Evolutionary conservation across 2,888 invertebrate species (phyloP).

Genomic region (Drosophila cracens): DNA sequence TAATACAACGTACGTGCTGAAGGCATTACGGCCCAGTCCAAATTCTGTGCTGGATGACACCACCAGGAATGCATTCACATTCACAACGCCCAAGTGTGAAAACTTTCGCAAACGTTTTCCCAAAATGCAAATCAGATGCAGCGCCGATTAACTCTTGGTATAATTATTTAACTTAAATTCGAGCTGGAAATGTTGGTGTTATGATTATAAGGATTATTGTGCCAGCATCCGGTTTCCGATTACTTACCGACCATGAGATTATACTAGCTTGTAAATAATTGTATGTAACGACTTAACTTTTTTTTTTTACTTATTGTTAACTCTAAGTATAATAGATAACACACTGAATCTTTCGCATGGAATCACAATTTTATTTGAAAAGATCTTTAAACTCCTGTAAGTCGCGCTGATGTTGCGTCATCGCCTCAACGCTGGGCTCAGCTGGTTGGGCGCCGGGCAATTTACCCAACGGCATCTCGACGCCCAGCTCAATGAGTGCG

Average conservation of each 20-base stretch:
- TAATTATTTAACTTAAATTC: conserved; percentile 4
- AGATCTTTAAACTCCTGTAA: conserved; percentile 78
- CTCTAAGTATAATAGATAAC: conserved; percentile 46
- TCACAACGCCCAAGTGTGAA: conserved; percentile 84
- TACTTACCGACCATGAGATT: conserved; percentile 61
- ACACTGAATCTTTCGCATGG: conserved; percentile 33
- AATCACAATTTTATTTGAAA: conserved; percentile 70
- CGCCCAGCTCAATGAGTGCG: conserved; percentile 89
- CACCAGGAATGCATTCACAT: conserved; percentile 65
- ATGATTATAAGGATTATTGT: neutral
- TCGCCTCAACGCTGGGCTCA: neutral
- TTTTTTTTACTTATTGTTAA: conserved; percentile 61
- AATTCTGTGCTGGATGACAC: conserved; percentile 56
- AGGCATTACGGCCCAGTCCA: conserved; percentile 62
- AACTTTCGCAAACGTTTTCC: conserved; percentile 82
- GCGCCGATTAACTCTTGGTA: conserved; percentile 41
- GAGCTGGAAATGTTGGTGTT: conserved; percentile 6
- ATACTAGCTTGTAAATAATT: conserved; percentile 72
- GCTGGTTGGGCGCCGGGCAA: conserved; percentile 27
- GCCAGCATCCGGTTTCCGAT: conserved; percentile 9
- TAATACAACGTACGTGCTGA: conserved; percentile 82
- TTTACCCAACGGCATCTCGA: conserved; percentile 50
- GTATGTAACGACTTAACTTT: conserved; percentile 62
- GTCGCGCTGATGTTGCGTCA: conserved; percentile 46
- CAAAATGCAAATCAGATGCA: conserved; percentile 82